phyloP scores from a whole-genome alignment of 2,797 vertebrate species.

The Phyllotis vaccarum region DNA sequence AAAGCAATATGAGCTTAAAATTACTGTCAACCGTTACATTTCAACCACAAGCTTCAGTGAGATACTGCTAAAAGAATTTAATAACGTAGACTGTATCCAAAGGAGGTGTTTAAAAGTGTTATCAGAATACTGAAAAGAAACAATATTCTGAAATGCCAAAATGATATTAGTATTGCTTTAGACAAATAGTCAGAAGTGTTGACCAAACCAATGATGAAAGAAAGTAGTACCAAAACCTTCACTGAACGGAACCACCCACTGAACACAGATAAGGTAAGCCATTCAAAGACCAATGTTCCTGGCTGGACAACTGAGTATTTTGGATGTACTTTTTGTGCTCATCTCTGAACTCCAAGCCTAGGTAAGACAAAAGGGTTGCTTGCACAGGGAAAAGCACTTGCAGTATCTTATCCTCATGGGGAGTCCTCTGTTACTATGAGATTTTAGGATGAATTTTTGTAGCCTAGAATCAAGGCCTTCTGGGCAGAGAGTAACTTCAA shows the following conservation, averaged over 20 bases:
- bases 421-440: slow-evolving; percentile 40
- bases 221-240: background rate
- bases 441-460: slow-evolving; percentile 13
- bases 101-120: slow-evolving; percentile 1
- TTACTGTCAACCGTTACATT: slow-evolving; percentile 52
- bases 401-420: background rate
- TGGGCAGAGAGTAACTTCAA: slow-evolving; percentile 43
- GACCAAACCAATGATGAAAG: background rate
- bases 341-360: background rate
- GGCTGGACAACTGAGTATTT: background rate
- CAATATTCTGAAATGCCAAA: background rate
- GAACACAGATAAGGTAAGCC: background rate
- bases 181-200: slow-evolving; percentile 1
- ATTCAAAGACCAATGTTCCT: background rate
- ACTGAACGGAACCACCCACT: background rate
- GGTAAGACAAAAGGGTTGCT: background rate
- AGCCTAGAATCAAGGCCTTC: slow-evolving; percentile 30
- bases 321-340: background rate
- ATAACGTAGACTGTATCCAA: background rate
- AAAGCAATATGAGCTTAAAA: slow-evolving; percentile 42
- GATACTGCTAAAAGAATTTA: background rate
- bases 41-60: slow-evolving; percentile 3
- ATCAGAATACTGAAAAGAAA: slow-evolving; percentile 20
- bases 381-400: background rate
- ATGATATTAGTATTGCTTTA: background rate